These are phyloP conservation scores for Agonopterix arenella DNA, from an alignment of 2,888 invertebrate species.

Conservation along the genomic window DNA sequence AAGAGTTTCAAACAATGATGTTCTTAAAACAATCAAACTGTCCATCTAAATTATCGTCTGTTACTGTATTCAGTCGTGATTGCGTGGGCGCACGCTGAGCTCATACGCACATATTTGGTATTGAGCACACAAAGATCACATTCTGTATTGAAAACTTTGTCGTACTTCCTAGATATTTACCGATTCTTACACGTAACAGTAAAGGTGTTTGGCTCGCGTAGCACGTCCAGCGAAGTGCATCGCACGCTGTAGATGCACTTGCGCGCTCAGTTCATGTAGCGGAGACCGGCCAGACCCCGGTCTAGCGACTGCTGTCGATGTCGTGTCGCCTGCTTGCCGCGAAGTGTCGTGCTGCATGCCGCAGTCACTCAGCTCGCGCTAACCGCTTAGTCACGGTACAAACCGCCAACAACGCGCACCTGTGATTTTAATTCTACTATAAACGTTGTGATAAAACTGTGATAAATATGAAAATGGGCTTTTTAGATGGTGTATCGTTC, in stretches of 20 bases:
- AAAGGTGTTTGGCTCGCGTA: conserved; percentile 8
- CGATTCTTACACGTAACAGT: background rate
- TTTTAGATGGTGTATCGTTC: conserved; percentile 49
- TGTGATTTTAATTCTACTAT: conserved; percentile 8
- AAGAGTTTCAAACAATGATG: too few species aligned
- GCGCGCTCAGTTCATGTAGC: conserved; percentile 2
- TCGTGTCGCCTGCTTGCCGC: conserved; percentile 8
- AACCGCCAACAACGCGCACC: conserved; percentile 38
- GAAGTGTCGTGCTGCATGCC: conserved; percentile 1
- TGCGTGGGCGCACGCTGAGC: conserved; percentile 2
- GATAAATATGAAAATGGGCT: conserved; percentile 49
- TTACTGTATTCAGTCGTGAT: background rate
- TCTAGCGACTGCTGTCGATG: too few species aligned
- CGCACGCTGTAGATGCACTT: conserved; percentile 19
- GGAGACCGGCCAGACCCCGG: conserved; percentile 15
- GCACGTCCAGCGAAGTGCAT: conserved; percentile 30
- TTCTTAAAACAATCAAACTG: background rate
- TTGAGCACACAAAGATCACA: background rate
- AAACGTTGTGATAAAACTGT: conserved; percentile 40
- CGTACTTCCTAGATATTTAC: conserved; percentile 1
- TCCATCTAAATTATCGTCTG: background rate
- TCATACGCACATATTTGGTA: background rate
- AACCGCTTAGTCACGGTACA: conserved; percentile 54
- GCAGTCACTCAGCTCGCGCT: conserved; percentile 20
- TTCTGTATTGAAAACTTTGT: background rate